Conservation (phyloP, 2,797 vertebrate genomes). For the Thripadectes ignobilis region DNA sequence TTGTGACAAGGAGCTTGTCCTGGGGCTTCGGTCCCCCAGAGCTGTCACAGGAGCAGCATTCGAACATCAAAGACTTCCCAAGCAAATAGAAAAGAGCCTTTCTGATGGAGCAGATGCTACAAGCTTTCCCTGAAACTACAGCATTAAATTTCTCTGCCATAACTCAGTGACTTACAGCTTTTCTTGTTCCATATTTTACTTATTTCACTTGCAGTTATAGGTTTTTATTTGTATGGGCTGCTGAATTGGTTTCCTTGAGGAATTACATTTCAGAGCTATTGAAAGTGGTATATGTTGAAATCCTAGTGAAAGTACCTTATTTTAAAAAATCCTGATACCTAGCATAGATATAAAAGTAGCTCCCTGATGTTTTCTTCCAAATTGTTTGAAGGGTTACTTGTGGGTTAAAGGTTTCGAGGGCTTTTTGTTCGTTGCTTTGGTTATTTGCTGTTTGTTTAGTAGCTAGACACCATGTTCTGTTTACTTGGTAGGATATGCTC, state of each 20-base stretch:
- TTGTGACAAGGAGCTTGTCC: neutral
- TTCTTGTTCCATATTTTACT: neutral
- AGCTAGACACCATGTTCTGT: neutral
- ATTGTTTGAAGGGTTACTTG: neutral
- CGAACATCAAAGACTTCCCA: neutral
- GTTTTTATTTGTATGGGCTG: neutral
- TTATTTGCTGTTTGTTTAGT: neutral
- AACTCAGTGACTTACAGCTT: neutral
- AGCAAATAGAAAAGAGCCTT: neutral
- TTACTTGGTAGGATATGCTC: neutral
- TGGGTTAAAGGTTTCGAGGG: neutral
- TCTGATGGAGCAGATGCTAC: neutral
- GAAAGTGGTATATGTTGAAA: neutral
- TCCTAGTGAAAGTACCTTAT: neutral
- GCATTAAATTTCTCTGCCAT: neutral
- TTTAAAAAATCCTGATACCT: neutral
- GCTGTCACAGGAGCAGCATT: neutral
- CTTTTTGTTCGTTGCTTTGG: fast-evolving
- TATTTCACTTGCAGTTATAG: neutral
- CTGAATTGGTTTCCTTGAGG: neutral
- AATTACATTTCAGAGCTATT: neutral
- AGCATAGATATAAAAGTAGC: neutral
- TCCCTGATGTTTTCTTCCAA: neutral
- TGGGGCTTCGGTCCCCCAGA: neutral
- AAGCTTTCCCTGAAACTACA: neutral